Evolutionary conservation across 2,888 invertebrate genomes (phyloP), one percentile per base, ranked within the genome.

Genomic region (Pristionchus fissidentatus): DNA sequence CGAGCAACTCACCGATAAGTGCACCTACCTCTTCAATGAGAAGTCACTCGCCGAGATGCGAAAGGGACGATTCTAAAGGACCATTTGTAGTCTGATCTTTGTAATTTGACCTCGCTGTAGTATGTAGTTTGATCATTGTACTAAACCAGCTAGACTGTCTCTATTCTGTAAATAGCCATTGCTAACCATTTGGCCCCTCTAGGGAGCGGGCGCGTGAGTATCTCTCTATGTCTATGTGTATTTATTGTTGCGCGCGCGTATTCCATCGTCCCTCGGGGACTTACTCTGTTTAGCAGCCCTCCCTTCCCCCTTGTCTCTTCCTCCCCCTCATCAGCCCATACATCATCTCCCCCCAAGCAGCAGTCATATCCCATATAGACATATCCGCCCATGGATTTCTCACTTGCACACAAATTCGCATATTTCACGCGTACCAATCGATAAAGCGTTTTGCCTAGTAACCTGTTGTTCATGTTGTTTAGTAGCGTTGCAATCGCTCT

Each of bases 41-140:
- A 38, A n/a, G 38, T 19, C 19, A 7, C 83, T 83, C 7, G 38
- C 70, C 15, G 38, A 49, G n/a, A 35, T 83, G 73, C 49, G 83
- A n/a, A 70, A 73, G 41, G 83, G 83, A 19, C 19, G 62, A 1
- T 81, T 81, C 80, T 70, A 57, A 79, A 7, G 3, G 46, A 32
- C 38, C 35, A 26, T 22, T 35, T 78, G 35, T 78, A 78, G 35
- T 35, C 35, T 78, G 41, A 78, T 55, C 52, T 7, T 3, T 19
- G 35, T 29, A 32, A 19, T 49, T 49, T 49, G 49, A n/a, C 22
- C 35, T 66, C 38, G 66, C 4, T 38, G 66, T 66, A 38, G 41
- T 38, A 38, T 66, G 66, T 66, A 41, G 1, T 66, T 13, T 22
- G 32, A 66, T 38, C 22, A 38, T n/a, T 66, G n/a, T 35, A 15